phyloP scores from a whole-genome alignment of 1,140 invertebrate species.

The Cyphomyrmex costatus region DNA sequence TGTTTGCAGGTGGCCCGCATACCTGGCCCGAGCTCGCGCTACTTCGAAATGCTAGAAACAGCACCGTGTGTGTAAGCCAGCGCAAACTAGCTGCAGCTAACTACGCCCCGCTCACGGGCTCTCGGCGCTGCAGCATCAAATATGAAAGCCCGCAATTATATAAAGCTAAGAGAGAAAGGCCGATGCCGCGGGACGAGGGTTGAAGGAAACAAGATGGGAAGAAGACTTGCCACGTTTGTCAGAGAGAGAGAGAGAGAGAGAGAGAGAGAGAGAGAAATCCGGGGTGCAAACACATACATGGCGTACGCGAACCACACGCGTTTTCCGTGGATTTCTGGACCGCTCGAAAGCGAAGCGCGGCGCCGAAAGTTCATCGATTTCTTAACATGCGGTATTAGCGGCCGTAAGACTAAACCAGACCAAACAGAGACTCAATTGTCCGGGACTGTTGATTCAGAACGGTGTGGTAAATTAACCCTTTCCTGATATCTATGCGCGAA shows the following conservation, averaged over 20 bases:
- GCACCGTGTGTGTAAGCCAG: slow-evolving; percentile 69
- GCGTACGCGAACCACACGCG: slow-evolving; percentile 51
- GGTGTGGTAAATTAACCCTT: slow-evolving; percentile 38
- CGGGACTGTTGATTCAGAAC: slow-evolving; percentile 1
- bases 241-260: neutral
- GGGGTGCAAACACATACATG: slow-evolving; percentile 59
- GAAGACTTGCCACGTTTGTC: slow-evolving; percentile 27
- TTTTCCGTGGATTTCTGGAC: slow-evolving; percentile 45
- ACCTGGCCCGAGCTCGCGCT: slow-evolving; percentile 52
- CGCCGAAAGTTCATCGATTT: slow-evolving; percentile 56
- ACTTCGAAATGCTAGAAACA: slow-evolving; percentile 75
- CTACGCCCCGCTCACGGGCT: slow-evolving; percentile 42
- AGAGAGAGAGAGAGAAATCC: slow-evolving; percentile 26
- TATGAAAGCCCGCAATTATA: slow-evolving; percentile 79
- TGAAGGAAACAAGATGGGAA: neutral
- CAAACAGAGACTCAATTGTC: slow-evolving; percentile 30
- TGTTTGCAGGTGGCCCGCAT: slow-evolving; percentile 74
- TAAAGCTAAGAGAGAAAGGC: slow-evolving; percentile 72
- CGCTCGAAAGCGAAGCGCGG: neutral
- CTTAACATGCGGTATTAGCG: slow-evolving; percentile 35
- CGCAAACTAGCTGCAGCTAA: slow-evolving; percentile 66
- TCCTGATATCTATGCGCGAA: slow-evolving; percentile 15
- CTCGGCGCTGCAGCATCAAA: slow-evolving; percentile 73
- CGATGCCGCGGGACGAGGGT: slow-evolving; percentile 27
- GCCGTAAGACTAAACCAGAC: slow-evolving; percentile 5